These are phyloP conservation scores for Sinella curviseta DNA, from an alignment of 1,140 invertebrate species.

Conservation along the genomic window DNA sequence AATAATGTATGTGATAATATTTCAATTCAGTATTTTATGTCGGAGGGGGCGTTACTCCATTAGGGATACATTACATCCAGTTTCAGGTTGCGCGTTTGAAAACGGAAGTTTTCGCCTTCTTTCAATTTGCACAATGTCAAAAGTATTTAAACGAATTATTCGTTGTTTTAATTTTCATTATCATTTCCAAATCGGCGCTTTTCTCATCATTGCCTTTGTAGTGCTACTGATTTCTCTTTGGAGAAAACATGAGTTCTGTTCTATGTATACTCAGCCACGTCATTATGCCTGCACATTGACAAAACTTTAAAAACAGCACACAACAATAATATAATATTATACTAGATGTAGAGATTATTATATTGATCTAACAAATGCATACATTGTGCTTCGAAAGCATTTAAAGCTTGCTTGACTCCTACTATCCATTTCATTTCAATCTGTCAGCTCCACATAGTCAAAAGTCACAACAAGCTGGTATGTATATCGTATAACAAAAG, in stretches of 20 bases:
- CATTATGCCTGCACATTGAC: no score
- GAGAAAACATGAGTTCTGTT: neutral
- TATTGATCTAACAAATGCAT: no score
- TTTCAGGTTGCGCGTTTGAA: neutral
- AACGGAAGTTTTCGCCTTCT: neutral
- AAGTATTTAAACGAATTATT: neutral
- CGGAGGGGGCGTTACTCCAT: constrained; percentile 3
- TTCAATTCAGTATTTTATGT: neutral
- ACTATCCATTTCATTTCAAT: no score
- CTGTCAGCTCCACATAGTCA: no score
- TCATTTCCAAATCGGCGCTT: neutral
- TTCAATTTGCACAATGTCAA: neutral
- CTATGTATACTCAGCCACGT: neutral
- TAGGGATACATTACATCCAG: neutral
- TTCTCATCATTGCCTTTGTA: neutral
- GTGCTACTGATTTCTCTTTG: neutral
- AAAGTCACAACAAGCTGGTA: no score
- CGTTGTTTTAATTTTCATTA: neutral
- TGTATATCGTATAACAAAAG: no score
- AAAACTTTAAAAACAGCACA: no score
- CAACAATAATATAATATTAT: no score
- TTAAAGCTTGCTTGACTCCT: no score
- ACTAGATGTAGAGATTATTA: no score
- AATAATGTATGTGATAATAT: constrained; percentile 4
- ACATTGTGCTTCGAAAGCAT: no score